Conservation (phyloP, 1,140 invertebrate species). For the Oryzaephilus surinamensis region DNA sequence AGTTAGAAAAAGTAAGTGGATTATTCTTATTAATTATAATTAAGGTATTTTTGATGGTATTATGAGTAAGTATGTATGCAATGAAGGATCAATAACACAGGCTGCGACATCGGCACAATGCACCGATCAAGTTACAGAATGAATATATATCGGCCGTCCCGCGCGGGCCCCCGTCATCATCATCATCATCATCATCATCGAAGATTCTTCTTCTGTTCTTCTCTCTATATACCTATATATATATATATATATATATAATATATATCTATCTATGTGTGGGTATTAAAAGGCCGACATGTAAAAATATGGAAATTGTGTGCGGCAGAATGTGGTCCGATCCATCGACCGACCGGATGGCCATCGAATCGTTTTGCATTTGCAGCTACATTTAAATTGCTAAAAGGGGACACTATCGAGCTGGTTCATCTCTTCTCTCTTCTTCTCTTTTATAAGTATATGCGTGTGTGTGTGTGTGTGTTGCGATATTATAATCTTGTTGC, state of each 20-base stretch:
- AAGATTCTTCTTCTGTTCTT: too few relatives aligned
- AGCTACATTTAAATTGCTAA: constrained; percentile 37
- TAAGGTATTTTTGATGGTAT: neutral
- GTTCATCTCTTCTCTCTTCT: constrained; percentile 24
- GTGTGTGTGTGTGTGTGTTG: too few relatives aligned
- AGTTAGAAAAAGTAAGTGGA: constrained; percentile 99
- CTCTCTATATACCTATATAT: too few relatives aligned
- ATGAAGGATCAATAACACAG: constrained; percentile 23
- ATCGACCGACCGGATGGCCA: constrained; percentile 25
- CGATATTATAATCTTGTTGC: constrained; percentile 35
- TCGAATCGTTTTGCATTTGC: constrained; percentile 33
- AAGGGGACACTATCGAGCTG: constrained; percentile 31
- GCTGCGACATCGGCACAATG: constrained; percentile 24
- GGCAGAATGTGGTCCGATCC: constrained; percentile 28
- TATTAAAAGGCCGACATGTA: constrained; percentile 30
- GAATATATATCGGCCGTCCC: constrained; percentile 12
- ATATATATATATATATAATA: too few relatives aligned
- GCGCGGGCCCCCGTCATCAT: constrained; percentile 14
- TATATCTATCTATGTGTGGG: neutral
- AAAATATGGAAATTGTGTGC: constrained; percentile 35
- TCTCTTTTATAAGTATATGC: too few relatives aligned
- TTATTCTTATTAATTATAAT: neutral
- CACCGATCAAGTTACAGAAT: constrained; percentile 19
- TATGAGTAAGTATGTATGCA: too few relatives aligned
- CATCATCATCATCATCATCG: too few relatives aligned